Base-by-base conservation (phyloP, 37 sponge, comb jelly and placozoan genomes). In the Eunapius fragilis region DNA sequence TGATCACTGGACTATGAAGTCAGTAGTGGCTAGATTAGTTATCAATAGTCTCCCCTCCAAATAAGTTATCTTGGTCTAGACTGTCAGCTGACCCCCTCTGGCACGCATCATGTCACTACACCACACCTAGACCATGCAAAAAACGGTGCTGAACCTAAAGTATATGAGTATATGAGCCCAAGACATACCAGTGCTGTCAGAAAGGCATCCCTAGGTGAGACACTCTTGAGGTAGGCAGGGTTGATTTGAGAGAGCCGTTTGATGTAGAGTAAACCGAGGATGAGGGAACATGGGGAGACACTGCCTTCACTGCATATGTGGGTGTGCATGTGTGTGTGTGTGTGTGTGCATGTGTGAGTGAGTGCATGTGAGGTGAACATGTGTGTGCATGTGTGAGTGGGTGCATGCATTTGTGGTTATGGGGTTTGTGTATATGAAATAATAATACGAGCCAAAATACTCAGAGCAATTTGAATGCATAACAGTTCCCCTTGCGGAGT, bases 201-300 rank as follows among this genome's bases (percentile, higher is more conserved):
- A 71, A 94, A 94, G 67, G 90, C 78, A 28, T 94, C 88, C 68
- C 72, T 79, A 25, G 87, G 72, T 22, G 87, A 72, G n/a, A 87
- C 19, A 28, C 79, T 34, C 13, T 72, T 76, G 28, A 90, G 33
- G 72, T 84, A 94, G 72, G 37, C 4, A 0, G 88, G 88, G 68
- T 94, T 94, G 22, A 58, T 68, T 49, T 77, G 69, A 17, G 85
- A 68, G 67, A 94, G 75, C 70, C 94, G 80, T 38, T 77, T 74
- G 49, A 94, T 85, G 85, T 94, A 94, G 75, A 94, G 76, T 19
- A 94, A 75, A 67, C 91, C 91, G 28, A 94, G 81, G 47, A 94
- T 85, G 82, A 90, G 31, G 30, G 88, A 87, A 69, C 91, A 94
- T 12, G 94, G 94, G 35, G 94, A 90, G 23, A 94, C 33, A 25